Evolutionary conservation across 2,113 vertebrate genomes (phyloP).

Genomic region (Empidonax traillii): DNA sequence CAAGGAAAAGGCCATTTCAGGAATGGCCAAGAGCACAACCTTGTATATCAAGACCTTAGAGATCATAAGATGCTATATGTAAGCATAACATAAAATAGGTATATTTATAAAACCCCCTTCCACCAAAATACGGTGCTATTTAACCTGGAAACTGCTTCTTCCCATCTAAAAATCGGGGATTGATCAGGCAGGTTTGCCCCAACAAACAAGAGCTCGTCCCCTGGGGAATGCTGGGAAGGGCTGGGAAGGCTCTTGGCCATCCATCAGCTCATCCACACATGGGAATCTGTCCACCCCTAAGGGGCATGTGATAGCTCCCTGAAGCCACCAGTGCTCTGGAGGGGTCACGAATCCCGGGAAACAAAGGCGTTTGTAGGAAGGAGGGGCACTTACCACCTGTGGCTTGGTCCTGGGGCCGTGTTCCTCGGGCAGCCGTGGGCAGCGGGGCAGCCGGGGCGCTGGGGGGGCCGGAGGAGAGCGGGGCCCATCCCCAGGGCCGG

Average conservation of each 20-base stretch:
- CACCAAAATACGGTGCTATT: neutral
- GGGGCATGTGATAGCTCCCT: rapidly evolving
- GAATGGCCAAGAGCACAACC: neutral
- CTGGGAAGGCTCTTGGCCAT: neutral
- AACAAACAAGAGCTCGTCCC: neutral
- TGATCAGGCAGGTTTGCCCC: neutral
- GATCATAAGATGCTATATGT: neutral
- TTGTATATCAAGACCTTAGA: neutral
- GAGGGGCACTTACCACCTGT: slow-evolving; percentile 87
- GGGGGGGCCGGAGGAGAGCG: slow-evolving; percentile 65
- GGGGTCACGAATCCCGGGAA: rapidly evolving
- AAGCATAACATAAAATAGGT: neutral
- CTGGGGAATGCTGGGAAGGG: neutral
- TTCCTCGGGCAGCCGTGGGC: slow-evolving; percentile 70
- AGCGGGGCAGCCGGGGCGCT: slow-evolving; percentile 66
- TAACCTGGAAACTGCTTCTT: neutral
- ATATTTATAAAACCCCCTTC: neutral
- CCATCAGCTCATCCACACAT: rapidly evolving
- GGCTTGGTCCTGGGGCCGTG: slow-evolving; percentile 83
- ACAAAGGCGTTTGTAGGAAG: neutral
- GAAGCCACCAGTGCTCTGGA: neutral
- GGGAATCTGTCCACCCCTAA: neutral
- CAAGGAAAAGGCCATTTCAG: neutral
- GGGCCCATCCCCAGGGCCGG: slow-evolving; percentile 65
- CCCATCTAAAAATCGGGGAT: neutral